A percentile compares a stretch with the other conserved stretches of the same genome.
Conservation (phyloP, 1,140 invertebrate species). For the Oncopodura yosiiana region DNA sequence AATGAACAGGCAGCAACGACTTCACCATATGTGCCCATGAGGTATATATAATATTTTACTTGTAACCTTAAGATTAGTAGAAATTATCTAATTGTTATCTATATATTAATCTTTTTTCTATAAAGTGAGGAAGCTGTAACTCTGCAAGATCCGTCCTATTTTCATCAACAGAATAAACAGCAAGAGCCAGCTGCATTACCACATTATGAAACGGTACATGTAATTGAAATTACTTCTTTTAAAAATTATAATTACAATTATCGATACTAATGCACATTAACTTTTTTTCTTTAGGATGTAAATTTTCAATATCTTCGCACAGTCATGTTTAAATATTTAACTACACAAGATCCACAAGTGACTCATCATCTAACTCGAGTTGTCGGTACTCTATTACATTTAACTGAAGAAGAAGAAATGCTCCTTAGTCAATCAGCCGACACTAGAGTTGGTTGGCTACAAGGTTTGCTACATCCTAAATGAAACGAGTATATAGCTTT, state of each 20-base stretch:
- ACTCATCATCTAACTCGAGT: constrained; percentile 80
- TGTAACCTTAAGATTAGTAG: no score
- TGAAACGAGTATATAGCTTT: no score
- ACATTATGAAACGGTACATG: neutral
- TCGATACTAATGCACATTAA: constrained; percentile 4
- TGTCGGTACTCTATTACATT: constrained; percentile 69
- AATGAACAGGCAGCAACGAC: no score
- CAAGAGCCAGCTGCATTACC: constrained; percentile 5
- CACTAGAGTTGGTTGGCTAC: no score
- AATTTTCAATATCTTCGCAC: constrained; percentile 32
- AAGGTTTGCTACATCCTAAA: no score
- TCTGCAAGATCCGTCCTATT: neutral
- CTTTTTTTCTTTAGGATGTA: constrained; percentile 21
- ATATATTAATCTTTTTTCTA: neutral
- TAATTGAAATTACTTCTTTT: neutral
- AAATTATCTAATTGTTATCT: constrained; percentile 16
- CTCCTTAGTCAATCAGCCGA: no score
- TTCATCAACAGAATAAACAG: no score
- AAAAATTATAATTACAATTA: neutral
- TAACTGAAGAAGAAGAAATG: constrained; percentile 76
- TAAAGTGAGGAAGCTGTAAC: neutral
- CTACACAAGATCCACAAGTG: constrained; percentile 30
- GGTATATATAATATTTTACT: no score
- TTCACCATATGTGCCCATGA: no score
- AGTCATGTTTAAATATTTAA: constrained; percentile 34